Conservation (phyloP, 2,888 invertebrate genomes). For the Mimas tiliae region DNA sequence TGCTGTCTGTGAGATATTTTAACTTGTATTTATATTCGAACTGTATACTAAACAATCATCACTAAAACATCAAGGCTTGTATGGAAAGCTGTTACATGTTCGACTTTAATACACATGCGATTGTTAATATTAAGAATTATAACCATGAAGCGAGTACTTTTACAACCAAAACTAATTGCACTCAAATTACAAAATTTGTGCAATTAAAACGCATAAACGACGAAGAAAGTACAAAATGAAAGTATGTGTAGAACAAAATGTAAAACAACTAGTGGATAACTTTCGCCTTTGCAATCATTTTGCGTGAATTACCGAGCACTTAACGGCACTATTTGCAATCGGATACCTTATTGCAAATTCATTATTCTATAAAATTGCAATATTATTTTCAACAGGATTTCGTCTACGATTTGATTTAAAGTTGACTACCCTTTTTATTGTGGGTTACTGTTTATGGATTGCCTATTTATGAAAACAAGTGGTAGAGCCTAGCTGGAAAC, state of each 20-base stretch:
- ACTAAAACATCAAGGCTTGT: not conserved
- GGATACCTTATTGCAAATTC: conserved; percentile 40
- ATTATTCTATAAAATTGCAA: conserved; percentile 45
- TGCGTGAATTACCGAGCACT: conserved; percentile 51
- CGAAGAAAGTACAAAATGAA: conserved; percentile 47
- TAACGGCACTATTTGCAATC: conserved; percentile 46
- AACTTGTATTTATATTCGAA: not conserved
- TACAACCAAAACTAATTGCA: conserved; percentile 35
- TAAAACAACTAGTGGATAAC: conserved; percentile 42
- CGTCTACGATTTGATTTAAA: conserved; percentile 25
- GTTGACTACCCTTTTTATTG: not conserved
- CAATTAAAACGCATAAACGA: conserved; percentile 31
- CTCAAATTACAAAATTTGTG: conserved; percentile 37
- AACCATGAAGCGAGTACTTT: conserved; percentile 31
- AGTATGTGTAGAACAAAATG: conserved; percentile 43
- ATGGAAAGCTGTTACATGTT: conserved; percentile 1
- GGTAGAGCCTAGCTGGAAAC: too few relatives aligned
- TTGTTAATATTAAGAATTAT: conserved; percentile 28
- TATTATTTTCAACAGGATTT: conserved; percentile 35
- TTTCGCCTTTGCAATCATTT: conserved; percentile 42
- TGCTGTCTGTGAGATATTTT: not conserved
- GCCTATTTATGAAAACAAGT: not conserved
- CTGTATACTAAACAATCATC: not conserved
- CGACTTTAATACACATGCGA: not conserved
- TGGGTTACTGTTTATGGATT: not conserved